Percentiles rank a stretch among this genome's conserved stretches.
phyloP scores from a whole-genome alignment of 1,140 invertebrate genomes.

The Apis mellifera region Amel_HAv3.1 CM009931.2:6982501-6983000 shows the following conservation, averaged over 20 bases:
- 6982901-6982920: conserved; percentile 41
- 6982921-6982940: conserved; percentile 39
- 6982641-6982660: background rate
- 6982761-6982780: background rate
- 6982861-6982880: conserved; percentile 14
- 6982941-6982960: conserved; percentile 42
- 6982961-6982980: conserved; percentile 28
- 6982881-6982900: conserved; percentile 2
- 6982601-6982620: background rate
- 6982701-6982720: no score
- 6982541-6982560: background rate
- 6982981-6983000: conserved; percentile 15
- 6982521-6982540: conserved; percentile 30
- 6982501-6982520: conserved; percentile 28
- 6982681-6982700: background rate
- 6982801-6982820: background rate
- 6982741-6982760: no score
- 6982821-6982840: background rate
- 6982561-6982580: background rate
- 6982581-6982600: background rate
- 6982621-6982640: no score
- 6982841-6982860: background rate
- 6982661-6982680: background rate
- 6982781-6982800: background rate
- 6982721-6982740: no score